A percentile compares a stretch with the other conserved stretches of the same genome.
Conservation (phyloP, 2,797 vertebrate species). For the Hydrophis major region DNA sequence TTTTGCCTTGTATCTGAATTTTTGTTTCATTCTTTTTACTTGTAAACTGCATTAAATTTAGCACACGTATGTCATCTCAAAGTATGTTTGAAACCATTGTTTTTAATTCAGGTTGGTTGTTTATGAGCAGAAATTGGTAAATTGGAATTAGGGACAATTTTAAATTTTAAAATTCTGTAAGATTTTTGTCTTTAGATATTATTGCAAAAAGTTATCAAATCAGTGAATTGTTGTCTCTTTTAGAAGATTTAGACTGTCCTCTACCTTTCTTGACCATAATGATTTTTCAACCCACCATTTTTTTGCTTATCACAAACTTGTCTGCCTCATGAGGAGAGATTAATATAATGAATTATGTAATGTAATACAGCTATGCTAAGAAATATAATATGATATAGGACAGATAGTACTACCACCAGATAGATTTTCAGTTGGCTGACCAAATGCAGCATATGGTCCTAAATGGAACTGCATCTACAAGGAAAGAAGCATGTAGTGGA, state of each 20-base stretch:
- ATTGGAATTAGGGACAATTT: constrained; percentile 26
- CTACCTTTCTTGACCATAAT: neutral
- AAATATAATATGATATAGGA: neutral
- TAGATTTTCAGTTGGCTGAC: neutral
- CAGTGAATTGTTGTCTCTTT: neutral
- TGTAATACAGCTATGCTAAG: neutral
- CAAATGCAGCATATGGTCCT: neutral
- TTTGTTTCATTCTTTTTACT: neutral
- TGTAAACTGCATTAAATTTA: neutral
- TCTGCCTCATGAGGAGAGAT: neutral
- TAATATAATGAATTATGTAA: neutral
- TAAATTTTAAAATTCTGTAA: constrained; percentile 27
- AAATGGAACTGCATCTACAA: neutral
- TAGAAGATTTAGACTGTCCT: neutral
- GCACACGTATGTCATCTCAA: neutral
- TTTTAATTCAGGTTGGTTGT: constrained; percentile 9
- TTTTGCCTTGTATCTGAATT: neutral
- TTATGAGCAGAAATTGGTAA: constrained; percentile 17
- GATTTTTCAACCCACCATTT: neutral
- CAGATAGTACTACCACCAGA: neutral
- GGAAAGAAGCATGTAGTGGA: neutral
- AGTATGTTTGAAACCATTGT: constrained; percentile 18
- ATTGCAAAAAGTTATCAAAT: neutral
- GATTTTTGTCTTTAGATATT: neutral
- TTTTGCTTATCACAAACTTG: neutral